A percentile compares a stretch with the other conserved stretches of the same genome.
phyloP scores from a whole-genome alignment of 2,797 vertebrate genomes.

The Protosalanx chinensis region DNA sequence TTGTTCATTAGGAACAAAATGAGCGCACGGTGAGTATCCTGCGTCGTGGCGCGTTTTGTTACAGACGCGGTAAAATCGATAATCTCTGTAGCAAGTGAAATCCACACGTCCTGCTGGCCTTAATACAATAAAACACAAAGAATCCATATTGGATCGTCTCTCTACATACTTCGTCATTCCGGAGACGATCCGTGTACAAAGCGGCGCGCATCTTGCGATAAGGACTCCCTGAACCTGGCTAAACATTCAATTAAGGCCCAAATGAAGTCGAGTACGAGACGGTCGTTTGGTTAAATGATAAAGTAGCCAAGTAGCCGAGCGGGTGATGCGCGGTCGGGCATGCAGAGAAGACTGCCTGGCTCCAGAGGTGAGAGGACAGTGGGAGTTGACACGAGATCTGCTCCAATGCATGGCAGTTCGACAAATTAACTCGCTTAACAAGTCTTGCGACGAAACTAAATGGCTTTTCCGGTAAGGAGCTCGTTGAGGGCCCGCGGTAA shows the following conservation, averaged over 20 bases:
- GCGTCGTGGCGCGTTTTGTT: neutral
- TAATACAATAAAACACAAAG: neutral
- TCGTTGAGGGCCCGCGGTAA: conserved; percentile 66
- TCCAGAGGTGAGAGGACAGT: conserved; percentile 48
- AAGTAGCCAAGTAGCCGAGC: conserved; percentile 19
- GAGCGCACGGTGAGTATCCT: neutral
- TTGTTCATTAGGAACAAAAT: neutral
- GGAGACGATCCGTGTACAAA: neutral
- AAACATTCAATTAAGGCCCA: neutral
- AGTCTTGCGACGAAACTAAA: conserved; percentile 61
- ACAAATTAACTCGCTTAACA: conserved; percentile 74
- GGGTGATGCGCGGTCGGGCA: conserved; percentile 33
- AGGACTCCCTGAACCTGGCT: neutral
- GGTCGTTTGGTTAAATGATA: neutral
- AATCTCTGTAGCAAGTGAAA: neutral
- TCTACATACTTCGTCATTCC: neutral
- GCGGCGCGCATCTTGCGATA: neutral
- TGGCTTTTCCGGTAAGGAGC: conserved; percentile 65
- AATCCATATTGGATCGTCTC: too few species aligned
- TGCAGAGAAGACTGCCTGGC: conserved; percentile 28
- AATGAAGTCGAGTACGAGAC: neutral
- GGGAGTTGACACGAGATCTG: conserved; percentile 58
- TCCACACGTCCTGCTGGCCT: neutral
- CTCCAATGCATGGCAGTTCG: conserved; percentile 61
- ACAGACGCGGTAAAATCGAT: neutral